These are phyloP conservation scores for Hippoglossus stenolepis DNA, from an alignment of 2,113 vertebrate species.

Conservation along the genomic window DNA sequence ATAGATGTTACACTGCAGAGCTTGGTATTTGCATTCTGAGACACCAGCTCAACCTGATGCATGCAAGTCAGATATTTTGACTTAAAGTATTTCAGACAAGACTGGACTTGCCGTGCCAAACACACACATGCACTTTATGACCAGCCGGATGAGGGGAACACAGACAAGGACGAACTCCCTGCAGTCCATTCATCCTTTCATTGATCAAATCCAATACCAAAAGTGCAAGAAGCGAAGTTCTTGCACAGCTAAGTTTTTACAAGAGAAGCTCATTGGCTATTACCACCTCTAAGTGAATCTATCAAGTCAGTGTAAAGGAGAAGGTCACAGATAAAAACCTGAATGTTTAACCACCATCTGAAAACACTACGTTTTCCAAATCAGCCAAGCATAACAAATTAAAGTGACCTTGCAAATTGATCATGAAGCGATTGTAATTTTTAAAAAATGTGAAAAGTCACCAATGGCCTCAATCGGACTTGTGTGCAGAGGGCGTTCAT, in stretches of 20 bases:
- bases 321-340: no score
- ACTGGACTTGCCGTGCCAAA: slow-evolving; percentile 3
- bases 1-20: not conserved
- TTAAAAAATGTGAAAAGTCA: no score
- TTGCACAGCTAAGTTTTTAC: not conserved
- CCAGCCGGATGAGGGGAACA: not conserved
- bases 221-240: not conserved
- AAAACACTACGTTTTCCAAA: no score
- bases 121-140: not conserved
- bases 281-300: no score
- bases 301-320: no score
- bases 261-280: no score
- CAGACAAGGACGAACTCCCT: not conserved
- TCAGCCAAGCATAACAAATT: no score
- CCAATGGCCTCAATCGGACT: not conserved
- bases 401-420: no score
- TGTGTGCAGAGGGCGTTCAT: not conserved
- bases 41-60: not conserved
- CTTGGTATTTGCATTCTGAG: not conserved
- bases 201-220: not conserved
- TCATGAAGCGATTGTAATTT: no score
- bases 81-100: slow-evolving; percentile 26
- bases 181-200: not conserved
- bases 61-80: slow-evolving; percentile 6
- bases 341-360: no score